Base-by-base conservation (phyloP, 2,113 vertebrate genomes). In the Paradisaea rubra region DNA sequence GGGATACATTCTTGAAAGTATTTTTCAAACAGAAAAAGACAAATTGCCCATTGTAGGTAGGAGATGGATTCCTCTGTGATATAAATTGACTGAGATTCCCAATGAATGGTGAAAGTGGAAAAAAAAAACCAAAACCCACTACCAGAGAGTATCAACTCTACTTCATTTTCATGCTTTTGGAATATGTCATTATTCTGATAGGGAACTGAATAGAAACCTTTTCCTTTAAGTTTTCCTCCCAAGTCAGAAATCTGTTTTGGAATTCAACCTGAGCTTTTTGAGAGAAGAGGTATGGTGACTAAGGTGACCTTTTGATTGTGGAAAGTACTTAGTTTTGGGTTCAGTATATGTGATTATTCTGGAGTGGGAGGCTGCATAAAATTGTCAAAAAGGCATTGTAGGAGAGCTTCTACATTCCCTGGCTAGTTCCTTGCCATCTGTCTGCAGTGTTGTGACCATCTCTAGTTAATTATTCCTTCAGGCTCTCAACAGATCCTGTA, bases 391-490 rank as follows among this genome's bases (percentile, higher is more conserved):
- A 81, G 47, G 24, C 30, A 47, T 27, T 78, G 42, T 30, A 52
- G 54, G 83, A 65, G 35, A 50, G 61, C 37, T 61, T 74, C 47
- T 52, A 63, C 25, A 16, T 86, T 94, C 63, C 54, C 71, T 93
- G 66, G 45, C 90, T 88, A 77, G 63, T 73, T 94, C 16, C 39
- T 94, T 91, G 68, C 90, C 90, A 81, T 93, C 94, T 94, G 86
- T 82, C 76, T 93, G 64, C 47, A 47, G 28, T 86, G 20, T 93
- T 81, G 8, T 78, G 83, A 86, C 88, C 47, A 45, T 31, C 41
- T 93, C 79, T 88, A 59, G 76, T 71, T 96, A 94, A 96, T 94
- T 95, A 90, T 86, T 91, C 86, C 88, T 94, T 95, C 86, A 95
- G 91, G 80, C 64, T 92, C 47, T 60, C 41, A 52, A 59, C 61